A percentile compares a stretch with the other conserved stretches of the same genome.
These are phyloP conservation scores for Prorops nasuta DNA, from an alignment of 1,140 invertebrate genomes.

Conservation along the genomic window DNA sequence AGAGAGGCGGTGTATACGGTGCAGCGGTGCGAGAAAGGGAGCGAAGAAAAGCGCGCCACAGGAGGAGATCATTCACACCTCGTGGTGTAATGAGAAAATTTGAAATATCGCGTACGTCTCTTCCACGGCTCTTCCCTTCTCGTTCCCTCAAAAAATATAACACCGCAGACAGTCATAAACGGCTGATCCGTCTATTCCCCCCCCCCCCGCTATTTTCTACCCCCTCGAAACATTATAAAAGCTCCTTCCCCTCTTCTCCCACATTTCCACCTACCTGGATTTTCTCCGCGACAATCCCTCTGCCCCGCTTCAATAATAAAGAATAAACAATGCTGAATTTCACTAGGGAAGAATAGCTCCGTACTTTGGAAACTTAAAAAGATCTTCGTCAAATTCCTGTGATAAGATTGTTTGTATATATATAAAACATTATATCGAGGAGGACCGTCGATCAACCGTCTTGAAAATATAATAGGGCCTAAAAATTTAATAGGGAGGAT, in stretches of 20 bases:
- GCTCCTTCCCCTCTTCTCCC: slow-evolving; percentile 14
- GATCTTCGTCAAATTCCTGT: no score
- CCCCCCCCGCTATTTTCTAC: slow-evolving; percentile 11
- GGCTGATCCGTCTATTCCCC: slow-evolving; percentile 34
- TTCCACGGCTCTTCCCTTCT: slow-evolving; percentile 7
- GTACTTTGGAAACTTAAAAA: no score
- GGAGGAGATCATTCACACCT: slow-evolving; percentile 51
- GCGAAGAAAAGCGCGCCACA: no score
- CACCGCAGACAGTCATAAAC: slow-evolving; percentile 44
- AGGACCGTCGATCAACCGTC: no score
- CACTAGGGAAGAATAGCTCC: no score
- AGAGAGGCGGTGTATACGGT: not conserved
- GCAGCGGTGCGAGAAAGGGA: not conserved
- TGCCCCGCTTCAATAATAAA: no score
- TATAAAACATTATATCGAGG: no score
- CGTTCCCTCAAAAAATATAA: slow-evolving; percentile 23
- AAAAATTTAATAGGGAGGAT: no score
- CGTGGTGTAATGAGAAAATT: slow-evolving; percentile 56
- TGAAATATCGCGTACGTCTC: slow-evolving; percentile 52
- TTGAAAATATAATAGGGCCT: no score
- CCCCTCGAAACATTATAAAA: slow-evolving; percentile 46
- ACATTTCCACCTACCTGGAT: not conserved
- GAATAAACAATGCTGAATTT: no score
- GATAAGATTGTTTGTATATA: no score
- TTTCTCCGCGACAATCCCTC: not conserved